Evolutionary conservation across 2,113 vertebrate species (phyloP).

Genomic region (Bolborhynchus lineola): DNA sequence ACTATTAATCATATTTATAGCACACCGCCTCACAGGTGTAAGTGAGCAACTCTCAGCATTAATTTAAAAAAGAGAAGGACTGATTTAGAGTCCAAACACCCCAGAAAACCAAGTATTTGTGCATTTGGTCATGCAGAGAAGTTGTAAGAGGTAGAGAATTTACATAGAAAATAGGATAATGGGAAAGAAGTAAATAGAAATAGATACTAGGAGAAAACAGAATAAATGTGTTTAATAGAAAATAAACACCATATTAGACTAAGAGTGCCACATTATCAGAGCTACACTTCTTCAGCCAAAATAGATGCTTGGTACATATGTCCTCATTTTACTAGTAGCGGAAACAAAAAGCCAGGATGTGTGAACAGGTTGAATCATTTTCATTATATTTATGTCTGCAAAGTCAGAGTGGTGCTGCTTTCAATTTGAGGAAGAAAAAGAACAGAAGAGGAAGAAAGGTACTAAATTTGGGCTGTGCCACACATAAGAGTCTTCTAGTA

Average conservation of each 20-base stretch:
- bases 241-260: neutral
- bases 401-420: neutral
- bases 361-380: neutral
- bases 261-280: neutral
- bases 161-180: neutral
- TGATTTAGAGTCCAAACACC: neutral
- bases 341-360: neutral
- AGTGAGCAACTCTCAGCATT: neutral
- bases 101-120: neutral
- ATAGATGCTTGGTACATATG: neutral
- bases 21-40: neutral
- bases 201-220: neutral
- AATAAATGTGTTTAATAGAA: neutral
- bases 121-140: neutral
- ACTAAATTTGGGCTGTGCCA: neutral
- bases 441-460: neutral
- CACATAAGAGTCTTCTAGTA: neutral
- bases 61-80: neutral
- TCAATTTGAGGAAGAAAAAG: neutral
- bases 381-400: neutral
- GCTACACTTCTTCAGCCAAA: neutral
- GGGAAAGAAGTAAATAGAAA: neutral
- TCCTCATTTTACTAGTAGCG: neutral
- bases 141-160: neutral
- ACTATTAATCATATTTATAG: constrained; percentile 17